These are phyloP conservation scores for Telenomus remus DNA, from an alignment of 1,140 invertebrate genomes.

Conservation along the genomic window DNA sequence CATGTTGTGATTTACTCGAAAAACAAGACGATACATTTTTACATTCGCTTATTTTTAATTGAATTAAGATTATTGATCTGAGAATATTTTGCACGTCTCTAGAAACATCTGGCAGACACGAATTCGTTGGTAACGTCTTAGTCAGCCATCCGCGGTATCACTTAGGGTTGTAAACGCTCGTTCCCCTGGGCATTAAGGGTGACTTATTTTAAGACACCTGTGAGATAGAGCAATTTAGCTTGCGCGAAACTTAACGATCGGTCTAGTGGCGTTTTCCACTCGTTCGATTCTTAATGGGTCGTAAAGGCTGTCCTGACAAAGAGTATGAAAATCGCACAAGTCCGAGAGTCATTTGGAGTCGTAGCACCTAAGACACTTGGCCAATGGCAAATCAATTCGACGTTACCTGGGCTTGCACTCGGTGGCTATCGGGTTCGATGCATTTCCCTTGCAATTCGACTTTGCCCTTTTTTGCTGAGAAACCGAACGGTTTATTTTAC, in stretches of 20 bases:
- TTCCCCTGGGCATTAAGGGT: constrained; percentile 7
- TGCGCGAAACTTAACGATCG: constrained; percentile 31
- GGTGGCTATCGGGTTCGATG: no score
- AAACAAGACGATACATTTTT: no score
- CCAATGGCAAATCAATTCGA: no score
- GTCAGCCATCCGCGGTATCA: constrained; percentile 9
- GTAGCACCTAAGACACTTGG: no score
- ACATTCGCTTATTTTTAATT: constrained; percentile 4
- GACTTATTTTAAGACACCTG: constrained; percentile 31
- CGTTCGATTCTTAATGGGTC: constrained; percentile 27
- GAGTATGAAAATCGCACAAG: no score
- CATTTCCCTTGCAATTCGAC: no score
- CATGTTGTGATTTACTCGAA: no score
- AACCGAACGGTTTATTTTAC: no score
- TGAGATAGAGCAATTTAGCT: constrained; percentile 14
- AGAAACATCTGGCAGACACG: constrained; percentile 17
- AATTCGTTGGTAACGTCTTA: constrained; percentile 21
- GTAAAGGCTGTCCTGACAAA: constrained; percentile 10
- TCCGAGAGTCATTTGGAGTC: no score
- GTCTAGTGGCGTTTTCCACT: constrained; percentile 18
- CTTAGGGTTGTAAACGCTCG: constrained; percentile 6
- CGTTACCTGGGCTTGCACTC: no score
- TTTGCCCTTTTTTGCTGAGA: no score
- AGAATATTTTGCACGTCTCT: background rate
- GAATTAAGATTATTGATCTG: constrained; percentile 7